A percentile compares a stretch with the other conserved stretches of the same genome.
Conservation (phyloP, 2,797 vertebrate genomes). For the Champsocephalus esox region DNA sequence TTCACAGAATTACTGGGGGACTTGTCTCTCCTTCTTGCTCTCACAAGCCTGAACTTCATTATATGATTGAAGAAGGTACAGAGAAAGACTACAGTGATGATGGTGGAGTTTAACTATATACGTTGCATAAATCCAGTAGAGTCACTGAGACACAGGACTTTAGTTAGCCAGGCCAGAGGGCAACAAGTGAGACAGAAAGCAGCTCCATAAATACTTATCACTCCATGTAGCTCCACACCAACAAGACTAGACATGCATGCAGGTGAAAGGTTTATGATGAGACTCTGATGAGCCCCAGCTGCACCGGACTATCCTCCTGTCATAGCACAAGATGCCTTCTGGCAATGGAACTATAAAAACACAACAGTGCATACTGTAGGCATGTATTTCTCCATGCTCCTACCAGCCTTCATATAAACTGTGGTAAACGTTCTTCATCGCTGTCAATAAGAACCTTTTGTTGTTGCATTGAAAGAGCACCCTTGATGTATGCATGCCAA, state of each 20-base stretch:
- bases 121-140: constrained; percentile 18
- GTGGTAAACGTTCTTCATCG: constrained; percentile 32
- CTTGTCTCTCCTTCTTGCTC: neutral
- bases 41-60: neutral
- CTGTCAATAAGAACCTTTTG: constrained; percentile 71
- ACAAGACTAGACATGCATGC: constrained; percentile 35
- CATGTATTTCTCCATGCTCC: constrained; percentile 5
- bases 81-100: constrained; percentile 5
- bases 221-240: constrained; percentile 10
- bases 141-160: constrained; percentile 6
- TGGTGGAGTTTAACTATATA: constrained; percentile 16
- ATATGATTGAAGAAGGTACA: constrained; percentile 4
- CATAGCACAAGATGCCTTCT: constrained; percentile 4
- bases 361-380: constrained; percentile 1
- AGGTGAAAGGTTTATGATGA: constrained; percentile 59
- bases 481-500: constrained; percentile 78
- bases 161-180: constrained; percentile 38
- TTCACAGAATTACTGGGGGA: no score
- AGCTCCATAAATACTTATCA: constrained; percentile 40
- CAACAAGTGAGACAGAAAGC: constrained; percentile 43
- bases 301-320: constrained; percentile 12
- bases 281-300: constrained; percentile 40
- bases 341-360: neutral
- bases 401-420: constrained; percentile 31
- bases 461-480: constrained; percentile 70